Conservation (phyloP, 2,888 invertebrate genomes). For the Acanthosepion esculentum region DNA sequence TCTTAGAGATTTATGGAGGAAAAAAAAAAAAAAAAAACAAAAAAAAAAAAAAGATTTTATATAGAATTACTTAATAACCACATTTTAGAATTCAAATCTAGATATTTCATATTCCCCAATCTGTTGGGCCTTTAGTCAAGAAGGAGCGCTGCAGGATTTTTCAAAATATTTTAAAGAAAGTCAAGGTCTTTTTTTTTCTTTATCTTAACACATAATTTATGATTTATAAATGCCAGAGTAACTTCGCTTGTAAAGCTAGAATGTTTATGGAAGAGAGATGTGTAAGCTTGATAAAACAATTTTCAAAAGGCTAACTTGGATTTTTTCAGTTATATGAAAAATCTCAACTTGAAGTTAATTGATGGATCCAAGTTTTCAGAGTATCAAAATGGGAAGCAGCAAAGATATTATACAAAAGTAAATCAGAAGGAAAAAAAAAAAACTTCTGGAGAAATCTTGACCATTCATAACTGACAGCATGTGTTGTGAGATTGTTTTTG, state of each 20-base stretch:
- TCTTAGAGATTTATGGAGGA: no score
- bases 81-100: neutral
- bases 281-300: neutral
- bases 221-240: neutral
- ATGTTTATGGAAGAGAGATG: neutral
- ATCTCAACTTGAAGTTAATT: neutral
- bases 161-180: neutral
- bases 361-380: neutral
- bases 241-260: neutral
- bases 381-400: neutral
- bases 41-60: neutral
- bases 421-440: neutral
- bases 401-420: neutral
- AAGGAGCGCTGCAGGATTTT: neutral
- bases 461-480: neutral
- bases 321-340: neutral
- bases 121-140: neutral
- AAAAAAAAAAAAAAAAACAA: no score
- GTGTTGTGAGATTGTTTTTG: neutral
- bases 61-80: neutral
- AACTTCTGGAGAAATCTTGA: neutral
- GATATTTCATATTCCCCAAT: neutral
- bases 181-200: neutral
- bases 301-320: neutral
- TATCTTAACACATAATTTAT: neutral